Percentiles rank a stretch among this genome's conserved stretches.
These are phyloP conservation scores for Ceyx cyanopectus DNA, from an alignment of 2,113 vertebrate genomes.

Conservation along the genomic window DNA sequence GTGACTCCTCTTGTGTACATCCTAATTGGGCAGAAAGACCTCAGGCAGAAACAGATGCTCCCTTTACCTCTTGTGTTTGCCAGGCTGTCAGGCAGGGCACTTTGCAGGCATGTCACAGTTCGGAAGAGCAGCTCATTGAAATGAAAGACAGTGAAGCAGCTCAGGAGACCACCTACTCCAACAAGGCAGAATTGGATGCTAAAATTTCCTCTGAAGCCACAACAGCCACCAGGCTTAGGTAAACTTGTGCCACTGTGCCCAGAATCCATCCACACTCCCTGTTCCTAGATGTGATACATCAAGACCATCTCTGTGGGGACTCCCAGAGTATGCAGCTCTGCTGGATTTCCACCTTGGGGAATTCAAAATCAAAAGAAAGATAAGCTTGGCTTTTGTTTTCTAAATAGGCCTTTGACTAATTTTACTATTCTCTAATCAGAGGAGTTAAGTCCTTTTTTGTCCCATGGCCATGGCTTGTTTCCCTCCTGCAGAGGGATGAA, in stretches of 20 bases:
- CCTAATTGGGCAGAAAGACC: not conserved
- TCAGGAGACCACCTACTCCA: not conserved
- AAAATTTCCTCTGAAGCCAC: not conserved
- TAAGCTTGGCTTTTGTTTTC: not conserved
- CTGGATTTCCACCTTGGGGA: not conserved
- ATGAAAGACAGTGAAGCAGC: not conserved
- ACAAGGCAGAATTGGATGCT: not conserved
- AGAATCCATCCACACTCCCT: not conserved
- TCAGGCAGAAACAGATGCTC: not conserved
- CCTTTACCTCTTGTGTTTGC: not conserved
- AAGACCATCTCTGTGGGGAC: accelerated
- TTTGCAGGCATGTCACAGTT: not conserved
- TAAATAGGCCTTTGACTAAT: not conserved
- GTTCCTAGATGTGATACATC: accelerated
- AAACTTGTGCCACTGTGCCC: not conserved
- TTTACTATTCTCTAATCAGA: not conserved
- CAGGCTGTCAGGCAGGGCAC: not conserved
- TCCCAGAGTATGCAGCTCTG: not conserved
- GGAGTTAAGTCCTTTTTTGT: not conserved
- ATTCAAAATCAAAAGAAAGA: not conserved
- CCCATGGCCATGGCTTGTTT: accelerated
- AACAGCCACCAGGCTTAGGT: not conserved
- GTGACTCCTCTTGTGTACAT: not conserved
- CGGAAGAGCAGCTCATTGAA: not conserved
- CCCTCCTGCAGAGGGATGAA: accelerated